These are phyloP conservation scores for Cydia strobilella DNA, from an alignment of 1,140 invertebrate species.

Conservation along the genomic window DNA sequence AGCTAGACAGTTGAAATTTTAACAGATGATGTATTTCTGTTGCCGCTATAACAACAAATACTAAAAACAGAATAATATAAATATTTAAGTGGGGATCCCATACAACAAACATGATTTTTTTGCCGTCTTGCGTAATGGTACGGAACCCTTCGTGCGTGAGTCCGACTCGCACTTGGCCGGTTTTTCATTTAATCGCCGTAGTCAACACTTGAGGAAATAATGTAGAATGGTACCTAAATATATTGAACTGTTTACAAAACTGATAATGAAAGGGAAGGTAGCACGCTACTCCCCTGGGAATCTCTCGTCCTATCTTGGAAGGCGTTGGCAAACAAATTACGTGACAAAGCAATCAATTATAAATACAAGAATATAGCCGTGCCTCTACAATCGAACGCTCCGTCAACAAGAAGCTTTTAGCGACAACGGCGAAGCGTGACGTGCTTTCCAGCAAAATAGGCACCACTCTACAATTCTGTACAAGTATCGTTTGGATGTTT, in stretches of 20 bases:
- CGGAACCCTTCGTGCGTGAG: too few species aligned
- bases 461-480: slow-evolving; percentile 56
- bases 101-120: too few species aligned
- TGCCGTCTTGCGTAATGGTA: too few species aligned
- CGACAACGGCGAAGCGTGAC: slow-evolving; percentile 58
- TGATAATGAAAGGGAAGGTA: slow-evolving; percentile 60
- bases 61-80: too few species aligned
- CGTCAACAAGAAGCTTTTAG: slow-evolving; percentile 79
- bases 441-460: slow-evolving; percentile 49
- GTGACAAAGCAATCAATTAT: slow-evolving; percentile 80
- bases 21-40: too few species aligned
- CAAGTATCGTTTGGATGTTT: slow-evolving; percentile 50
- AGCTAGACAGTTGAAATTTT: too few species aligned
- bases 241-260: slow-evolving; percentile 63
- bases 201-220: not conserved
- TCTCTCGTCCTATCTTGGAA: slow-evolving; percentile 50
- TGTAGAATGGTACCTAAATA: not conserved
- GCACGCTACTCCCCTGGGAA: slow-evolving; percentile 61
- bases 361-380: slow-evolving; percentile 70
- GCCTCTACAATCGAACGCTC: slow-evolving; percentile 73
- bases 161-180: too few species aligned
- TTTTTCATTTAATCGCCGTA: too few species aligned
- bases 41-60: too few species aligned
- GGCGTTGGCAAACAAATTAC: slow-evolving; percentile 77
- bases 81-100: too few species aligned